Evolutionary conservation across 2,797 vertebrate genomes (phyloP), one percentile per base, ranked within the genome.

Genomic region (Cyprinodon diabolis): DNA sequence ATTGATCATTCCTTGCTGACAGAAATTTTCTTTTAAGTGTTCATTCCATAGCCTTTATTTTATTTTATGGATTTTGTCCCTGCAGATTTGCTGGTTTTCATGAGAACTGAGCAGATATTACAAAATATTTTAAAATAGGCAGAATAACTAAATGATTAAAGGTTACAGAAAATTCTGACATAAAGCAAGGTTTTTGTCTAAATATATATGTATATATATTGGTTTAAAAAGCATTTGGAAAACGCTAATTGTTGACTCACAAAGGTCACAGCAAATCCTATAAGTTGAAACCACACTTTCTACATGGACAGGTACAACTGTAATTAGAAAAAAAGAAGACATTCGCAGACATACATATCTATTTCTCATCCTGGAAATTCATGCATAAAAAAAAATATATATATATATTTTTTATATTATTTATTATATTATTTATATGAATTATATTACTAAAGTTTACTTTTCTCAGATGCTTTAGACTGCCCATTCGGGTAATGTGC

Each of bases 341-440:
- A 66, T 81, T 77, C 76, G 48, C 65, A 76, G 78, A 56, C 68
- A 68, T 67, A 78, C 75, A 79, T 80, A 78, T 58, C 81, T 21
- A 75, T 89, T 85, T 81, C 77, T 75, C 72, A 60, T 56, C 43
- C 9, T n/a, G 4, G 25, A 37, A 37, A 82, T 67, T 51, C 71
- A 48, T 54, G 45, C 45, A 66, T 75, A 71, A 66, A 62, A 73
- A 76, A n/a, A n/a, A n/a, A n/a, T n/a, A n/a, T n/a, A n/a, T n/a
- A n/a, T n/a, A n/a, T n/a, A n/a, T n/a, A n/a, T n/a, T n/a, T n/a
- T n/a, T n/a, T n/a, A n/a, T n/a, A n/a, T n/a, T n/a, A n/a, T n/a
- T n/a, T n/a, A n/a, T n/a, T n/a, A n/a, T n/a, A n/a, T n/a, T n/a
- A n/a, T n/a, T n/a, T n/a, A n/a, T n/a, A n/a, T n/a, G n/a, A n/a